Percentiles rank a stretch among this genome's conserved stretches.
Conservation (phyloP, 2,113 vertebrate species). For the rat (Rattus norvegicus) region GRCr8 NC_086020.1:79786001-79786500, state of each 20-base stretch:
- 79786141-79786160: not conserved
- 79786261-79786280: not conserved
- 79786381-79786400: not conserved
- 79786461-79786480: slow-evolving; percentile 41
- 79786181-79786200: not conserved
- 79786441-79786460: slow-evolving; percentile 68
- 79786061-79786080: not conserved
- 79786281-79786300: not conserved
- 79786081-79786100: not conserved
- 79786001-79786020: not conserved
- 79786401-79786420: slow-evolving; percentile 48
- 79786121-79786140: not conserved
- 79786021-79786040: not conserved
- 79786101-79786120: not conserved
- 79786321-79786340: not conserved
- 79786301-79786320: not conserved
- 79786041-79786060: not conserved
- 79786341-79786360: not conserved
- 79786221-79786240: not conserved
- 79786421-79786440: slow-evolving; percentile 64
- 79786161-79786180: not conserved
- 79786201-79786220: not conserved
- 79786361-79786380: not conserved
- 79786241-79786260: not conserved
- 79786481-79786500: slow-evolving; percentile 17